A percentile compares a stretch with the other conserved stretches of the same genome.
Evolutionary conservation across 2,113 vertebrate genomes (phyloP).

Genomic region (Platanista minor): DNA sequence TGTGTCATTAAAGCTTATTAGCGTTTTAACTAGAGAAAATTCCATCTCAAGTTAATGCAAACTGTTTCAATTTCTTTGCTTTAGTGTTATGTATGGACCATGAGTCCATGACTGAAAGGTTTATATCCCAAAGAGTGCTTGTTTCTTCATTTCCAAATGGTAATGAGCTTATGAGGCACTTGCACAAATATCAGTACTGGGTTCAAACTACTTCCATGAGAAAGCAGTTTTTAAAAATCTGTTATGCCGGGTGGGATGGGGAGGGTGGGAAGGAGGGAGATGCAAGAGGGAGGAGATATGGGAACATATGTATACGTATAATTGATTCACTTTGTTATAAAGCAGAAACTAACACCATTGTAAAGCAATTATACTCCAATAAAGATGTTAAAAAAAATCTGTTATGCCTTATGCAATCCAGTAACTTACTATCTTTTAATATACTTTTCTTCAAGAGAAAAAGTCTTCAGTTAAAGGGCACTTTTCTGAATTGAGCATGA

Average conservation of each 20-base stretch:
- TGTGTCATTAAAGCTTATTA: background rate
- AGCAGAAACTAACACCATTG: too few relatives aligned
- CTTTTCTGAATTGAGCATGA: background rate
- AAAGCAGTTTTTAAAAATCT: background rate
- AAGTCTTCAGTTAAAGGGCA: background rate
- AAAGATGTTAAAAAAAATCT: too few relatives aligned
- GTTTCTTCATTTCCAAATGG: background rate
- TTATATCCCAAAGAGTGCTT: background rate
- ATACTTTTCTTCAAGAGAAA: background rate
- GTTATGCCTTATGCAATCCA: background rate
- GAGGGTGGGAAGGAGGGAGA: too few relatives aligned
- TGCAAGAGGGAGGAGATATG: too few relatives aligned
- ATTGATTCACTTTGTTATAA: too few relatives aligned
- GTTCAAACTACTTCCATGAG: background rate
- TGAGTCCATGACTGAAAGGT: background rate
- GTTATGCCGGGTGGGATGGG: too few relatives aligned
- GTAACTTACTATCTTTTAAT: background rate
- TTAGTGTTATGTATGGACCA: background rate
- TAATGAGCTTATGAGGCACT: background rate
- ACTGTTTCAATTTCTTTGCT: background rate
- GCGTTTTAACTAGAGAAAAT: conserved; percentile 19
- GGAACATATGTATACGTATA: too few relatives aligned
- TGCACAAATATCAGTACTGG: background rate
- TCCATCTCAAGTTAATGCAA: background rate
- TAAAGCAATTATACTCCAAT: too few relatives aligned